Conservation (phyloP, 2,113 vertebrate genomes). For the Lota lota region DNA sequence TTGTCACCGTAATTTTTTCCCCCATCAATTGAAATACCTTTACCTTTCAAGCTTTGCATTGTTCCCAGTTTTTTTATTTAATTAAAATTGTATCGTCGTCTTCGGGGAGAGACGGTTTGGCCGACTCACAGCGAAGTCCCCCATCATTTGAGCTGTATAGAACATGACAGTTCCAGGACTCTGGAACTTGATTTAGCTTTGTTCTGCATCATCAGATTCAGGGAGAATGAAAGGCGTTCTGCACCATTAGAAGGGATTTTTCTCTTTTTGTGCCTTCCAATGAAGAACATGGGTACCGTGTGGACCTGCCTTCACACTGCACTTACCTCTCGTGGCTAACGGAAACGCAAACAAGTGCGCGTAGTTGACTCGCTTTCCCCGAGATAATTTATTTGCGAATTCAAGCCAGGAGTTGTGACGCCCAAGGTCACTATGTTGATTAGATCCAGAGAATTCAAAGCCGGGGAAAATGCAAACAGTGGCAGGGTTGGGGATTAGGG, state of each 20-base stretch:
- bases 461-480: background rate
- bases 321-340: no score
- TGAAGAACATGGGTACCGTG: no score
- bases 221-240: slow-evolving; percentile 3
- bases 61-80: no score
- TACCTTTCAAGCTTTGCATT: no score
- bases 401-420: no score
- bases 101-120: slow-evolving; percentile 19
- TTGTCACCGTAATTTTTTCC: no score
- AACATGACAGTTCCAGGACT: slow-evolving; percentile 42
- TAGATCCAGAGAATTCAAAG: background rate
- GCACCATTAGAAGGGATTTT: background rate
- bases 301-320: no score
- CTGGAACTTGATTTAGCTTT: slow-evolving; percentile 29
- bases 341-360: no score
- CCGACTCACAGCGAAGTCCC: slow-evolving; percentile 9
- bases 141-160: slow-evolving; percentile 12
- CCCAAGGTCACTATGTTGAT: no score
- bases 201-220: slow-evolving; percentile 2
- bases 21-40: no score
- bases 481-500: background rate
- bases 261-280: background rate
- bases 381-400: no score
- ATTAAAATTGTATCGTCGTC: background rate
- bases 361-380: no score